Evolutionary conservation across 1,140 invertebrate genomes (phyloP), one percentile per base, ranked within the genome.

Genomic region (Drosophila kohkoa): DNA sequence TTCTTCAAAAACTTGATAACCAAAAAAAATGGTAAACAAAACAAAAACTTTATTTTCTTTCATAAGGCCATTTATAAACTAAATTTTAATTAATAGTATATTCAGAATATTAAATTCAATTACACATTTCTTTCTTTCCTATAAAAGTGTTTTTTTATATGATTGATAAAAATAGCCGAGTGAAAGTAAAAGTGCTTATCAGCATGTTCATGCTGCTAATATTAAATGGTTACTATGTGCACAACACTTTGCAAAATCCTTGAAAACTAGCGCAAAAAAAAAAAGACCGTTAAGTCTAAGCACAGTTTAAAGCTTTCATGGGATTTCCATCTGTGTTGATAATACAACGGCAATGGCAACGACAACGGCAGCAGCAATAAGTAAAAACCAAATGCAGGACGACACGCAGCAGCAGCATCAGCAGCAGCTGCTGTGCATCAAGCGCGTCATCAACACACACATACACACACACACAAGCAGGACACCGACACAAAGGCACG

Each of bases 381-480:
- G 49, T 48, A 11, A 63, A 78, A 66, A 48, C 57, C 59, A 66
- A 71, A 63, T 74, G 55, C 79, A 64, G 64, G 32, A 62, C 11
- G 48, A 5, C 11, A 25, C 32, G 54, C 52, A 51, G 62, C 16
- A 20, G 20, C 20, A 20, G 20, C 20, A 20, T 20, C 20, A 25
- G 20, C 20, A 51, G 66, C 75, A 58, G 41, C 75, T 59, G 75
- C 78, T 86, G 79, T 74, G 71, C 82, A 87, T 79, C 65, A 82
- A 87, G 64, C 82, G 75, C 82, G 82, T 86, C 82, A 86, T 86
- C 60, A 73, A 45, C 60, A 52, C 35, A 45, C 73, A 45, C 55
- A 85, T 51, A 66, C 52, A 58, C 72, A 59, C n/a, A n/a, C 20
- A 59, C 3, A 16, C 16, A 25, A 25, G 8, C 35, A 43, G 10